A percentile compares a stretch with the other conserved stretches of the same genome.
Evolutionary conservation across 2,797 vertebrate genomes (phyloP).

Genomic region (Amniataba percoides): DNA sequence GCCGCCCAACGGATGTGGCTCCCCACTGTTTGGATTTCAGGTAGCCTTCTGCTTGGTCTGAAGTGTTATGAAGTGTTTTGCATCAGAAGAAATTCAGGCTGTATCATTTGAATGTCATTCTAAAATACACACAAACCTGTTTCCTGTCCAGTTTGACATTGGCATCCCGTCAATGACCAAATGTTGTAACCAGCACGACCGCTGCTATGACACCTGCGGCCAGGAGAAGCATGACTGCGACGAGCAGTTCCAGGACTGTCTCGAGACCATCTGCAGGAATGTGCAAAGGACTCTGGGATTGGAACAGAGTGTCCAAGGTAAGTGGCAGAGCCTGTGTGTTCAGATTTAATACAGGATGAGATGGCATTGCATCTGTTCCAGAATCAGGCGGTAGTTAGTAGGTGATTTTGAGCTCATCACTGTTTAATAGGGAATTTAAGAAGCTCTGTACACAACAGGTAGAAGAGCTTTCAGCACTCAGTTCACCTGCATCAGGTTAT

Average conservation of each 20-base stretch:
- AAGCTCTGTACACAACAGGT: too few species aligned
- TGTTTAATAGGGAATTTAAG: too few species aligned
- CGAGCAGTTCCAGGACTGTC: constrained; percentile 92
- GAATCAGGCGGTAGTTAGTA: not conserved
- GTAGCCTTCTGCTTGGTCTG: too few species aligned
- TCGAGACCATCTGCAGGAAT: constrained; percentile 93
- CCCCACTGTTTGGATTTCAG: constrained; percentile 95
- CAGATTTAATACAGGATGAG: not conserved
- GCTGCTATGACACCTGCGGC: constrained; percentile 96
- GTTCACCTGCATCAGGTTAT: not conserved
- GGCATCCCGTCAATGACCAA: constrained; percentile 97
- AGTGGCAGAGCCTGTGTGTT: constrained; percentile 27
- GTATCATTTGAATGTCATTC: not conserved
- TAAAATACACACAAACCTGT: not conserved
- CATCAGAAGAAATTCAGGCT: not conserved
- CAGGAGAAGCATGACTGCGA: constrained; percentile 93
- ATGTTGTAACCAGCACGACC: constrained; percentile 97
- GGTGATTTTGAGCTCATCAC: not conserved
- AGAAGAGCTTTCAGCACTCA: not conserved
- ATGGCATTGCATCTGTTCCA: too few species aligned
- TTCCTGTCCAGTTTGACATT: constrained; percentile 91
- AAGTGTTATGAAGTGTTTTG: too few species aligned
- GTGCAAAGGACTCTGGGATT: constrained; percentile 93
- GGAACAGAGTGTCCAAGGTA: constrained; percentile 92
- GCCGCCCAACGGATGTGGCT: constrained; percentile 96